Conservation (phyloP, 2,113 vertebrate species). For the Potamarius usumacintae region DNA sequence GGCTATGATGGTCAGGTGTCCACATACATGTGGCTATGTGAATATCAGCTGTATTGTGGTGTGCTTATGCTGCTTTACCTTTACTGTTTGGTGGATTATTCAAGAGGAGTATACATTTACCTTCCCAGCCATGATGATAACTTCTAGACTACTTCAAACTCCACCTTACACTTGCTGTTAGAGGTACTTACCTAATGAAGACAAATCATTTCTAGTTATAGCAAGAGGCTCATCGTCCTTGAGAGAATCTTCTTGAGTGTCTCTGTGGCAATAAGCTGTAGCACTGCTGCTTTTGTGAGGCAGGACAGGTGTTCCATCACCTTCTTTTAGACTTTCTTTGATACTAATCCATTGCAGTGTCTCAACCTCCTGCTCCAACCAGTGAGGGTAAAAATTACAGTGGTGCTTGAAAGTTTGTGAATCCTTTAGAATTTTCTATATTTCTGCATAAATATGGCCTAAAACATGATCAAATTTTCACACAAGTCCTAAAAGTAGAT, state of each 20-base stretch:
- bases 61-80: background rate
- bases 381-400: constrained; percentile 50
- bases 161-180: constrained; percentile 24
- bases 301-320: constrained; percentile 38
- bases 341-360: constrained; percentile 53
- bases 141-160: constrained; percentile 19
- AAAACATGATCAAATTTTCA: too few relatives aligned
- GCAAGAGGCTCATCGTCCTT: constrained; percentile 8
- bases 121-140: constrained; percentile 12
- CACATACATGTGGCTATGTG: background rate
- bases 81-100: background rate
- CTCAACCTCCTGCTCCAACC: constrained; percentile 19
- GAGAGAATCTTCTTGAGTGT: constrained; percentile 23
- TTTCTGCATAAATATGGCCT: too few relatives aligned
- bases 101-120: constrained; percentile 16
- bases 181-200: constrained; percentile 42
- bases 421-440: too few relatives aligned
- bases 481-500: too few relatives aligned
- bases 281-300: background rate
- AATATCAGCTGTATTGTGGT: background rate
- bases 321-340: constrained; percentile 24
- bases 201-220: constrained; percentile 40
- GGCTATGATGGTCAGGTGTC: too few relatives aligned
- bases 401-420: constrained; percentile 18
- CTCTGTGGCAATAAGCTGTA: constrained; percentile 21